phyloP scores from a whole-genome alignment of 2,113 vertebrate genomes.

The Lophochroa leadbeateri region DNA sequence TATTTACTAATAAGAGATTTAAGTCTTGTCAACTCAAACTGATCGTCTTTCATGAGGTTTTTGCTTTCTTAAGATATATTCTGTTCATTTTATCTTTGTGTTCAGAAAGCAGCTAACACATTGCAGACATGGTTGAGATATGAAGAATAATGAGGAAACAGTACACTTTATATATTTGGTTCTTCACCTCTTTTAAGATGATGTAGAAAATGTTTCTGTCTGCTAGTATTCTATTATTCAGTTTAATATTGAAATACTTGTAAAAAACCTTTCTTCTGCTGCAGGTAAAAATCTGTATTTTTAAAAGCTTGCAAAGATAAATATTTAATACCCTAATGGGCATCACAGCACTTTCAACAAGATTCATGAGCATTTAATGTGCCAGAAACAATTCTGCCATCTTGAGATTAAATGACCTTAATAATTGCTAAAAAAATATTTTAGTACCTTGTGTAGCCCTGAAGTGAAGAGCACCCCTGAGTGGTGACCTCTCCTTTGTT shows the following conservation, averaged over 20 bases:
- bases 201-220: neutral
- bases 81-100: neutral
- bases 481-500: neutral
- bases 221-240: neutral
- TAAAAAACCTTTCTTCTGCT: neutral
- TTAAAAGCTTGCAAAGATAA: constrained; percentile 39
- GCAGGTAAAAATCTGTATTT: neutral
- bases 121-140: neutral
- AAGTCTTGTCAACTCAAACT: neutral
- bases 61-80: neutral
- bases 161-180: neutral
- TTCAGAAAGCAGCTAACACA: neutral
- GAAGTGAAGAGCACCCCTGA: neutral
- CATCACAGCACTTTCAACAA: neutral
- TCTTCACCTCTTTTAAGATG: neutral
- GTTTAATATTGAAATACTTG: constrained; percentile 8
- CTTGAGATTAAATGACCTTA: neutral
- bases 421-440: neutral
- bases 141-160: neutral
- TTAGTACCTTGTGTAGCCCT: neutral
- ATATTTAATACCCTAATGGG: constrained; percentile 40
- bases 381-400: neutral
- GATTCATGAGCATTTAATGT: neutral
- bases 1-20: neutral
- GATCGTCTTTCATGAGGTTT: neutral